Evolutionary conservation across 2,888 invertebrate species (phyloP).

Genomic region (Phortica okadai): DNA sequence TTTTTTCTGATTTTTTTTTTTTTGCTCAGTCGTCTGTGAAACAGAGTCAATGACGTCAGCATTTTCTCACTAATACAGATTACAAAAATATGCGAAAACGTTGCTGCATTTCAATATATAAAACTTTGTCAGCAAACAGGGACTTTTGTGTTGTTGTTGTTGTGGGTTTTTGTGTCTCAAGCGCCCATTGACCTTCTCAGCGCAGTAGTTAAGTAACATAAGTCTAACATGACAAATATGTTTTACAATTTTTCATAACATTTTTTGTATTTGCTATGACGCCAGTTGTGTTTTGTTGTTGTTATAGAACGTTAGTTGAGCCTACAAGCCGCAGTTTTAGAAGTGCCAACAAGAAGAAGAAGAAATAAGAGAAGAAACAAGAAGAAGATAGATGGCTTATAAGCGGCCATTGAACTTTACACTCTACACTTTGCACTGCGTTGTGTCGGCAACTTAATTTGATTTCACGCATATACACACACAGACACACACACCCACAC

Average conservation of each 20-base stretch:
- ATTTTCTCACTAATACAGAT: too few species aligned
- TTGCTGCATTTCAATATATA: not conserved
- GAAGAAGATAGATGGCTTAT: not conserved
- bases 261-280: not conserved
- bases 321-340: not conserved
- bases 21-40: too few species aligned
- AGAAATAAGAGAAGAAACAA: not conserved
- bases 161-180: not conserved
- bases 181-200: slow-evolving; percentile 24
- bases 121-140: not conserved
- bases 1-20: too few species aligned
- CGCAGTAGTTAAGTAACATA: not conserved
- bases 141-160: not conserved
- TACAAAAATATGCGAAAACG: too few species aligned
- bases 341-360: not conserved
- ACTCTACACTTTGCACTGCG: slow-evolving; percentile 26
- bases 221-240: not conserved
- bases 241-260: not conserved
- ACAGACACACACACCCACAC: too few species aligned
- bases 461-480: not conserved
- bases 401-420: slow-evolving; percentile 28
- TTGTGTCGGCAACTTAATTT: not conserved
- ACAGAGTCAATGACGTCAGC: too few species aligned
- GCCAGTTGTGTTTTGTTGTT: not conserved
- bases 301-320: slow-evolving; percentile 6